Percentiles rank a stretch among this genome's conserved stretches.
Evolutionary conservation across 30 jellyfish, hydroid and myxozoan species (phyloP).

Genomic region (Aurelia sp.): DNA sequence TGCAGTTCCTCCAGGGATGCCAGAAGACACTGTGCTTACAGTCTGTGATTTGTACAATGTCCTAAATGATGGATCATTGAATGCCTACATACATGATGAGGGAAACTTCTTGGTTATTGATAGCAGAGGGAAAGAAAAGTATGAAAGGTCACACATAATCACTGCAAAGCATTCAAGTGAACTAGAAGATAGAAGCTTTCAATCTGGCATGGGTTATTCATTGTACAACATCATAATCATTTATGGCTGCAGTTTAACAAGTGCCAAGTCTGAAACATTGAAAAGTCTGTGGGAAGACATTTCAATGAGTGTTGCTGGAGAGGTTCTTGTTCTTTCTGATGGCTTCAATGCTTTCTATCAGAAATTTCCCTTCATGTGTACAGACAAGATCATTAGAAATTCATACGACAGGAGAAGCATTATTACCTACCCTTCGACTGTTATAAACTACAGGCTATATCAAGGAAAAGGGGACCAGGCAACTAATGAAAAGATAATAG

Average conservation of each 20-base stretch:
- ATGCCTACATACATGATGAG: conserved; percentile 74
- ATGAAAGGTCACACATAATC: conserved; percentile 43
- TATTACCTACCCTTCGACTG: conserved; percentile 77
- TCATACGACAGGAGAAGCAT: conserved; percentile 69
- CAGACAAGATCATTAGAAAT: conserved; percentile 34
- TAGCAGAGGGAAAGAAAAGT: conserved; percentile 47
- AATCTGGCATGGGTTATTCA: conserved; percentile 50
- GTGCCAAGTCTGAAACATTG: not conserved
- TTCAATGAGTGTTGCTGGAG: conserved; percentile 66
- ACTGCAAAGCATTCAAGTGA: conserved; percentile 69
- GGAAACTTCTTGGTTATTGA: conserved; percentile 67
- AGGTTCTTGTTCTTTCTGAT: conserved; percentile 63
- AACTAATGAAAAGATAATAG: conserved; percentile 46
- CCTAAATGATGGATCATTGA: conserved; percentile 80
- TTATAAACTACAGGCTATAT: conserved; percentile 57
- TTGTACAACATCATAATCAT: conserved; percentile 34
- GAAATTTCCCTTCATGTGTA: conserved; percentile 82
- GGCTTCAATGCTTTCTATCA: conserved; percentile 53
- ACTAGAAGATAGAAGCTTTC: conserved; percentile 16
- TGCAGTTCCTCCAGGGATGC: conserved; percentile 37
- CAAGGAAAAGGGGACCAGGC: conserved; percentile 98
- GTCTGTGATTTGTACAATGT: conserved; percentile 72
- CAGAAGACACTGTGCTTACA: conserved; percentile 73
- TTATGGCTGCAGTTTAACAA: conserved; percentile 43
- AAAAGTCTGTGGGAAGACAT: conserved; percentile 46